Percentiles rank a stretch among this genome's conserved stretches.
Conservation (phyloP, 2,113 vertebrate species). For the Nyctibius bracteatus region DNA sequence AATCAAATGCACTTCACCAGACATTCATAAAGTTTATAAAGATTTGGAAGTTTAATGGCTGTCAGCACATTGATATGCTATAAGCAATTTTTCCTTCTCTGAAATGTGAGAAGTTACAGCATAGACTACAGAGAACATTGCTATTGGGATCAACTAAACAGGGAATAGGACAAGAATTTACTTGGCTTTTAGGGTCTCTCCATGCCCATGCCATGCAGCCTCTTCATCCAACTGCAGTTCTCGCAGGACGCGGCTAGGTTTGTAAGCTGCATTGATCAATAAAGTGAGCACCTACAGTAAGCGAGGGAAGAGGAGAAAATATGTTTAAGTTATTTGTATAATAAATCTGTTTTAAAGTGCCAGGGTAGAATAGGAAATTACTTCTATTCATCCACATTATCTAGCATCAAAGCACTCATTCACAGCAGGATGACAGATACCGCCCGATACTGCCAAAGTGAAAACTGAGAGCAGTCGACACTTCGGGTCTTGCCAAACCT, state of each 20-base stretch:
- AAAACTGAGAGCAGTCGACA: not conserved
- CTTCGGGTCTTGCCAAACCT: not conserved
- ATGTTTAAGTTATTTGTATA: not conserved
- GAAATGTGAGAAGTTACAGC: not conserved
- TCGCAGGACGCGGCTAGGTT: conserved; percentile 93
- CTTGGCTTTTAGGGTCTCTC: conserved; percentile 98
- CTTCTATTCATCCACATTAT: conserved; percentile 42
- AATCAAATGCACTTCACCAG: not conserved
- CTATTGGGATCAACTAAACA: not conserved
- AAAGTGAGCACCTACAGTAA: conserved; percentile 85
- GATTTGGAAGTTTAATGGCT: not conserved
- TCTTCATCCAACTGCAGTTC: conserved; percentile 96
- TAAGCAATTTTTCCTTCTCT: not conserved
- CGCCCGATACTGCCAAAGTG: not conserved
- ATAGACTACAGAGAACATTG: not conserved
- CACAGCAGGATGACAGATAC: conserved; percentile 16
- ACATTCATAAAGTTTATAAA: not conserved
- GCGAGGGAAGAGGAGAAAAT: not conserved
- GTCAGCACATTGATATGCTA: not conserved
- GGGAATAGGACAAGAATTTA: conserved; percentile 64
- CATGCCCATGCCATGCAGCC: conserved; percentile 90
- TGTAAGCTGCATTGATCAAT: conserved; percentile 96
- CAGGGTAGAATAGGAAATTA: conserved; percentile 1
- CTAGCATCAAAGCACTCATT: conserved; percentile 33
- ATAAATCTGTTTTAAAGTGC: not conserved